Evolutionary conservation across 1,140 invertebrate genomes (phyloP).

Genomic region (Vollenhovia emeryi): DNA sequence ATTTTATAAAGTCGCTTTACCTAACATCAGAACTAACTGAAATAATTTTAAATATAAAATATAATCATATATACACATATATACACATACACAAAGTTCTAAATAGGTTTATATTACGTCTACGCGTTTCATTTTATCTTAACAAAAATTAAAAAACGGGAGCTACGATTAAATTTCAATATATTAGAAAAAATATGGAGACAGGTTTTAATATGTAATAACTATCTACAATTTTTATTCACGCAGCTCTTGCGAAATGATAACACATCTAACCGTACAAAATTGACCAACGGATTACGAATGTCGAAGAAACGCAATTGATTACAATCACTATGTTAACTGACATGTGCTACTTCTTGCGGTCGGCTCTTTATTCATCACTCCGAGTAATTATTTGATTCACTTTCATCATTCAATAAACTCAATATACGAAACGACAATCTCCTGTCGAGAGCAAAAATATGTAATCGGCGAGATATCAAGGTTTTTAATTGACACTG

Average conservation of each 20-base stretch:
- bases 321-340: slow-evolving; percentile 14
- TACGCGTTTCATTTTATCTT: neutral
- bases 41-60: neutral
- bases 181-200: neutral
- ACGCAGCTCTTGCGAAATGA: neutral
- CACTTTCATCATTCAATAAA: slow-evolving; percentile 23
- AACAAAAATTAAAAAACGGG: neutral
- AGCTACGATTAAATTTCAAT: neutral
- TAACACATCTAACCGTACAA: neutral
- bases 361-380: slow-evolving; percentile 19
- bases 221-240: neutral
- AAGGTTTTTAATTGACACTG: slow-evolving; percentile 43
- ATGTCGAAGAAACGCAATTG: neutral
- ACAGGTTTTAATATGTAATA: neutral
- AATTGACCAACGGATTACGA: neutral
- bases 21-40: neutral
- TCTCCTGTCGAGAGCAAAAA: neutral
- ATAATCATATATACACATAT: no score
- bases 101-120: neutral
- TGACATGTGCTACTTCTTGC: neutral
- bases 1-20: neutral
- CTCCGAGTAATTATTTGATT: slow-evolving; percentile 14
- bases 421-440: slow-evolving; percentile 17
- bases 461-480: slow-evolving; percentile 33
- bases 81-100: no score